Evolutionary conservation across 2,113 vertebrate species (phyloP), one percentile per base, ranked within the genome.

Genomic region (Saguinus imperator): DNA sequence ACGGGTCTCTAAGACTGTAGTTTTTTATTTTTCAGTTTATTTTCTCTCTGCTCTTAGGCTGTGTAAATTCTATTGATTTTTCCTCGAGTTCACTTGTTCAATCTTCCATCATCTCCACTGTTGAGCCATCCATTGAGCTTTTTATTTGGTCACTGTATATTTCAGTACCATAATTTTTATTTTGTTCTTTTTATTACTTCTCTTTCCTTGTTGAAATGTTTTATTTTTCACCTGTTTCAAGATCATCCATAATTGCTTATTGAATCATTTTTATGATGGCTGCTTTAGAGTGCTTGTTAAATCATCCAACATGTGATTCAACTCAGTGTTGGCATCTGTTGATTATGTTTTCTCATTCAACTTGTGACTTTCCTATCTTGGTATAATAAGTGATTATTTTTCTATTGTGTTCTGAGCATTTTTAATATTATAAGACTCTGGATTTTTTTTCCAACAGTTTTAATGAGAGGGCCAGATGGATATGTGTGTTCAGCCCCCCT

Each of bases 271-370:
- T 86, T 89, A 35, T 48, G 94, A 79, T 21, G 70, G 52, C 58
- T 93, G 92, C 87, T 93, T 85, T 88, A 93, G 94, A 97, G 64
- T 72, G 32, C 86, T 84, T 95, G 96, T 96, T 91, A 94, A 83
- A 77, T 82, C 57, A 91, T 84, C 77, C 48, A 58, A 70, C 35
- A 72, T 61, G 45, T 89, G 83, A 94, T 83, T 89, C 61, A 29
- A 66, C 70, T 92, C 68, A n/a, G 13, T 20, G 61, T 52, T 58
- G 57, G 52, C 64, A 48, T 64, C 66, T 82, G 55, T 66, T 94
- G 66, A 93, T 97, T 94, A 58, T 82, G 73, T 97, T 77, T 68
- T 89, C 83, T 93, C 61, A 37, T 79, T 87, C 77, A 73, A 76
- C 37, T 82, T 96, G 77, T 87, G 89, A 88, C 76, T 94, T 96